Percentiles rank a stretch among this genome's conserved stretches.
Evolutionary conservation across 2,113 vertebrate genomes (phyloP).

Genomic region (Pedionomus torquatus): DNA sequence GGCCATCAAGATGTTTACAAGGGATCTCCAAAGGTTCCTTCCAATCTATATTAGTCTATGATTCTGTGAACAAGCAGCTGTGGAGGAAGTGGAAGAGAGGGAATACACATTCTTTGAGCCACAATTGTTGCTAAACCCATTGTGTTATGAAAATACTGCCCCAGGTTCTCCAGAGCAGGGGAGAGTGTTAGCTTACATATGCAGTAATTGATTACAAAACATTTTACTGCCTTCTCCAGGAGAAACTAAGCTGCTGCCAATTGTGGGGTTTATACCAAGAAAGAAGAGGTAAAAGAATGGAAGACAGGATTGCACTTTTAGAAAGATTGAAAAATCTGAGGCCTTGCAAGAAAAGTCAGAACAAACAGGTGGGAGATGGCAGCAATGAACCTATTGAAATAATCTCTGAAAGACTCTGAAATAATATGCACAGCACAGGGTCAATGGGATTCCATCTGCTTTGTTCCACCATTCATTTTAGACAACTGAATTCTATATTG

Average conservation of each 20-base stretch:
- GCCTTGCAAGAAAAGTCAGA: neutral
- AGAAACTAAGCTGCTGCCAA: neutral
- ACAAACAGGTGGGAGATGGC: neutral
- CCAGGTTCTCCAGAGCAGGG: neutral
- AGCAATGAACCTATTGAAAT: neutral
- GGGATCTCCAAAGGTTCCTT: neutral
- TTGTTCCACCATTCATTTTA: neutral
- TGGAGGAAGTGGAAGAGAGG: neutral
- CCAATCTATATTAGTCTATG: neutral
- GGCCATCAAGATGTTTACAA: neutral
- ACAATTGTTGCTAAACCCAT: neutral
- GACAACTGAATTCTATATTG: neutral
- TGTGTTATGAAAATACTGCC: constrained; percentile 12
- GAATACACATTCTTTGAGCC: neutral
- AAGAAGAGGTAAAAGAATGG: neutral
- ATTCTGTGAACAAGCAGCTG: constrained; percentile 7
- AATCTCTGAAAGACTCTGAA: no score
- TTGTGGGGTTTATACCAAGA: neutral
- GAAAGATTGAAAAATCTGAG: neutral
- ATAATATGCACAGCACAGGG: neutral
- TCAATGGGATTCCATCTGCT: neutral
- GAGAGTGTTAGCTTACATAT: neutral
- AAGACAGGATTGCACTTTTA: neutral
- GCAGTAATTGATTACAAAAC: neutral
- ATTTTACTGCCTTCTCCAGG: neutral